These are phyloP conservation scores for Lepidocolaptes lacrymiger DNA, from an alignment of 2,797 vertebrate genomes.

Conservation along the genomic window DNA sequence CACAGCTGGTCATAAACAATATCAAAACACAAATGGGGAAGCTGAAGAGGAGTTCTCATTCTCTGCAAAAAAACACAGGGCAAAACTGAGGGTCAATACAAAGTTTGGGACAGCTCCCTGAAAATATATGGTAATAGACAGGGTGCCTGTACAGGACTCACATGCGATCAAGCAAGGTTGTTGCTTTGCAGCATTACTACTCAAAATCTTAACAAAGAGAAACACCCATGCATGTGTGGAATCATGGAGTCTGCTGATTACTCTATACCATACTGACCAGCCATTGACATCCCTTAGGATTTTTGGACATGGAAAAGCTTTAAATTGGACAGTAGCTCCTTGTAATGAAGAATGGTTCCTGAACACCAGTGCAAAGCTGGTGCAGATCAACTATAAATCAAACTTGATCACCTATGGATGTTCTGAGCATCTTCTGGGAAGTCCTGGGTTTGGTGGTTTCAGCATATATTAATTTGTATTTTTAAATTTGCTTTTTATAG, in stretches of 20 bases:
- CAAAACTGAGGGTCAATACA: not conserved
- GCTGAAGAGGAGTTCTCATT: not conserved
- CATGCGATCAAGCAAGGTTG: not conserved
- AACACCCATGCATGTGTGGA: not conserved
- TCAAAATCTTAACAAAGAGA: not conserved
- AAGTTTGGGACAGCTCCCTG: not conserved
- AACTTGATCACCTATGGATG: not conserved
- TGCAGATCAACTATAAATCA: not conserved
- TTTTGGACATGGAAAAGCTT: not conserved
- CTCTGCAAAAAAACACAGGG: not conserved
- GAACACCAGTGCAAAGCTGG: not conserved
- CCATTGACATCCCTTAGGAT: not conserved
- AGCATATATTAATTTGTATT: not conserved
- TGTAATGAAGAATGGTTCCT: not conserved
- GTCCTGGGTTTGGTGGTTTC: not conserved
- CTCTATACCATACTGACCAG: not conserved
- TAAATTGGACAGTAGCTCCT: not conserved
- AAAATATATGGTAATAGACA: not conserved
- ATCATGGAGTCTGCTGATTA: not conserved
- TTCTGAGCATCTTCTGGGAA: not conserved
- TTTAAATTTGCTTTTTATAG: not conserved
- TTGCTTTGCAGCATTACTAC: not conserved
- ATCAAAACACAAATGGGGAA: not conserved
- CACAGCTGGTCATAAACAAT: not conserved
- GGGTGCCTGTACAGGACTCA: not conserved